phyloP scores from a whole-genome alignment of 2,888 invertebrate genomes.

The Ecdyonurus torrentis region DNA sequence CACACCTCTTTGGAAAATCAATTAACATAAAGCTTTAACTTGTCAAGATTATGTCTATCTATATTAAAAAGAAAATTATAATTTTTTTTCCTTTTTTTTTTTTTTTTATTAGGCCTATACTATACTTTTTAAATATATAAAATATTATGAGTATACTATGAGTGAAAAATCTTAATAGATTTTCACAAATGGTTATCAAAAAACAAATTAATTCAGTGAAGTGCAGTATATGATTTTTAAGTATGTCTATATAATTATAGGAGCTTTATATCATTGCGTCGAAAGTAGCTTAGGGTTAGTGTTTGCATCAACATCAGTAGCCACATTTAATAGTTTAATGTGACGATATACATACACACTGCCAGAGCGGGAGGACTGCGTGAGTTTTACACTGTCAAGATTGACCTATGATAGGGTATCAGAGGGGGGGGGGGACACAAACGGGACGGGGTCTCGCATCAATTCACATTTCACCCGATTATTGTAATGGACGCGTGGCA shows the following conservation, averaged over 20 bases:
- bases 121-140: too few relatives aligned
- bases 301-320: too few relatives aligned
- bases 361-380: not conserved
- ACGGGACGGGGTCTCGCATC: not conserved
- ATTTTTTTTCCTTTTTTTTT: not conserved
- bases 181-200: too few relatives aligned
- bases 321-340: too few relatives aligned
- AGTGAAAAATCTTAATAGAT: too few relatives aligned
- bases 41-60: not conserved
- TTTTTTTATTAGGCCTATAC: too few relatives aligned
- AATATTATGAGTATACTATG: too few relatives aligned
- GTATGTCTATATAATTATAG: too few relatives aligned
- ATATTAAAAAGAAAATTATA: not conserved
- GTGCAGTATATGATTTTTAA: too few relatives aligned
- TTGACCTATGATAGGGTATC: not conserved
- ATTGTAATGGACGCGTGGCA: not conserved
- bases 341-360: too few relatives aligned
- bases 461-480: not conserved
- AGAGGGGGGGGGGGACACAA: not conserved
- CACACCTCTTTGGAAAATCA: not conserved
- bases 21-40: not conserved
- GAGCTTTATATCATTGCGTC: not conserved
- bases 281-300: too few relatives aligned
- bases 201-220: too few relatives aligned
- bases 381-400: not conserved